Conservation (phyloP, 30 jellyfish, hydroid and myxozoan genomes). For the Hydractinia echinata region DNA sequence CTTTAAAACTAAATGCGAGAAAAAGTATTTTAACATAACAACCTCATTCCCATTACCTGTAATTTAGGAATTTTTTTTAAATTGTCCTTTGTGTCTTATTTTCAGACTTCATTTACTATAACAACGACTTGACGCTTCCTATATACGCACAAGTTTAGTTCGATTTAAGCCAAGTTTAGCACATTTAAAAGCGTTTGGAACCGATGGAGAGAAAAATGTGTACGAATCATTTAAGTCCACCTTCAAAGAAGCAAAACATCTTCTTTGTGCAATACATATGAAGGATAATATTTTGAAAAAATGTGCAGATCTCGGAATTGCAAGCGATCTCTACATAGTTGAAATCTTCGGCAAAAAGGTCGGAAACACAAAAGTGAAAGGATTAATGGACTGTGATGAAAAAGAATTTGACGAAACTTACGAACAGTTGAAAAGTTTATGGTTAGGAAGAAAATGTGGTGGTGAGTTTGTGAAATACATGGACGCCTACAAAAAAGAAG, state of each 20-base stretch:
- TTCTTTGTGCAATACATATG: constrained; percentile 40
- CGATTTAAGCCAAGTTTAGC: constrained; percentile 30
- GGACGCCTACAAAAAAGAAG: constrained; percentile 11
- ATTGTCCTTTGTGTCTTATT: not conserved
- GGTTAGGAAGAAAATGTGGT: constrained; percentile 32
- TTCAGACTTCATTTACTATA: constrained; percentile 18
- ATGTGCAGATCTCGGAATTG: constrained; percentile 8
- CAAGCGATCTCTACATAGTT: not conserved
- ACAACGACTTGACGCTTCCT: constrained; percentile 26
- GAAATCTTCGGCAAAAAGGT: constrained; percentile 25
- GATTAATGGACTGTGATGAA: constrained; percentile 29
- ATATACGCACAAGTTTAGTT: constrained; percentile 15
- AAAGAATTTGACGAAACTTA: constrained; percentile 33
- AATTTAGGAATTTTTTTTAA: too few species aligned
- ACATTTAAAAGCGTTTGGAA: constrained; percentile 34
- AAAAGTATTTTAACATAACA: too few species aligned
- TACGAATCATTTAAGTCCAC: constrained; percentile 4
- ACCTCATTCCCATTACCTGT: too few species aligned
- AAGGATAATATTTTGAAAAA: constrained; percentile 36
- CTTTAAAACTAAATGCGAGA: too few species aligned
- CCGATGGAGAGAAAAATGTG: constrained; percentile 30
- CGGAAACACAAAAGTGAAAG: constrained; percentile 37
- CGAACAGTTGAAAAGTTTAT: constrained; percentile 3
- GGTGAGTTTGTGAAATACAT: constrained; percentile 24
- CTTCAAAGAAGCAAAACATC: constrained; percentile 28